Evolutionary conservation across 1,140 invertebrate genomes (phyloP).

Genomic region (Anoplophora glabripennis): DNA sequence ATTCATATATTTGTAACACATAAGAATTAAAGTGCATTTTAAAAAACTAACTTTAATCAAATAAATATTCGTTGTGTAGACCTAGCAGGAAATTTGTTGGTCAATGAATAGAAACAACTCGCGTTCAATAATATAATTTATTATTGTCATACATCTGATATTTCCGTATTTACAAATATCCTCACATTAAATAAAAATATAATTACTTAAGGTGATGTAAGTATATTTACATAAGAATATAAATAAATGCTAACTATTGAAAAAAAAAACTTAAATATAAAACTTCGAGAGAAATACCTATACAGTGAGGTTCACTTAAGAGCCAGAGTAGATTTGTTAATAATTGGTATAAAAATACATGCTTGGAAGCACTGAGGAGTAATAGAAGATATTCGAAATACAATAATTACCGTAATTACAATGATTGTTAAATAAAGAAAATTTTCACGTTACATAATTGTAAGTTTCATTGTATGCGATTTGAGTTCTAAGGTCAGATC

Average conservation of each 20-base stretch:
- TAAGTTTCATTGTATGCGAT: neutral
- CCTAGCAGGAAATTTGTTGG: no score
- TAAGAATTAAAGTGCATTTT: no score
- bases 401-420: neutral
- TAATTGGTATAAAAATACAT: conserved; percentile 1
- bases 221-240: conserved; percentile 17
- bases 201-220: conserved; percentile 9
- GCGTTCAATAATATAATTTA: no score
- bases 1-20: no score
- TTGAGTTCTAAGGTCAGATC: neutral
- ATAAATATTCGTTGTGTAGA: no score
- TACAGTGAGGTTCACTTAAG: conserved; percentile 5
- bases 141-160: neutral
- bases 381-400: neutral
- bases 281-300: conserved; percentile 15
- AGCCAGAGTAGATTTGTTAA: neutral
- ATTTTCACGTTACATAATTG: neutral
- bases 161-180: conserved; percentile 15
- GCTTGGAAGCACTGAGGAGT: neutral
- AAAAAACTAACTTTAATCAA: no score
- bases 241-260: conserved; percentile 7
- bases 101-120: no score
- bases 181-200: conserved; percentile 7
- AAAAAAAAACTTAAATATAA: conserved; percentile 7
- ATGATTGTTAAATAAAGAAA: conserved; percentile 1